These are phyloP conservation scores for Conomelus anceps DNA, from an alignment of 2,888 invertebrate genomes.

Conservation along the genomic window DNA sequence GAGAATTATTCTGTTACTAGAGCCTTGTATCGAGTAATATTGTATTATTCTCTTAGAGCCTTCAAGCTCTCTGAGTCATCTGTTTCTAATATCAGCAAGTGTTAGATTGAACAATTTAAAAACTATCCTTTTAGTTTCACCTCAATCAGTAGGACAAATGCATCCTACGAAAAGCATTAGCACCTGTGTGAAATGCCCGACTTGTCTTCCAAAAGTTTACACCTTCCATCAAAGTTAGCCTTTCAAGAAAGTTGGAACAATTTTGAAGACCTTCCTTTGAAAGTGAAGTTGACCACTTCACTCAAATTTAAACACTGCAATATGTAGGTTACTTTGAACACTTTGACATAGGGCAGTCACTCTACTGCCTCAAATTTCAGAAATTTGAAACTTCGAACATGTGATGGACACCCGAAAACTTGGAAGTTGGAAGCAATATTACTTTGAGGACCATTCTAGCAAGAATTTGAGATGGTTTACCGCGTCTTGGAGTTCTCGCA, in stretches of 20 bases:
- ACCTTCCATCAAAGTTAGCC: background rate
- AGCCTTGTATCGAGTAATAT: too few relatives aligned
- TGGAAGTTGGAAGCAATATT: background rate
- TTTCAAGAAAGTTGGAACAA: background rate
- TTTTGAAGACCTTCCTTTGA: background rate
- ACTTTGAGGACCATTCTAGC: background rate
- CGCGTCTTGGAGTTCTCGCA: background rate
- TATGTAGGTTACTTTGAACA: background rate
- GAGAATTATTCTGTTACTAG: too few relatives aligned
- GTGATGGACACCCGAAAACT: background rate
- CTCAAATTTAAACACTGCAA: background rate
- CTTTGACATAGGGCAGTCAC: too few relatives aligned
- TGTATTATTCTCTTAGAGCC: too few relatives aligned
- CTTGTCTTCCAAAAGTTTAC: background rate
- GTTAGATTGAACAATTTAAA: too few relatives aligned
- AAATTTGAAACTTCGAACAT: background rate
- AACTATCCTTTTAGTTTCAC: background rate
- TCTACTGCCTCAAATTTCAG: background rate
- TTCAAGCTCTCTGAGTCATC: too few relatives aligned
- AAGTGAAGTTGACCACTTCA: background rate
- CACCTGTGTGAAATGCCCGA: background rate
- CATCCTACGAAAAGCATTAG: too few relatives aligned
- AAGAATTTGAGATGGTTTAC: background rate
- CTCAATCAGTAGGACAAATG: background rate
- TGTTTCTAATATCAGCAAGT: too few relatives aligned